A percentile compares a stretch with the other conserved stretches of the same genome.
Evolutionary conservation across 2,797 vertebrate genomes (phyloP).

Genomic region (Halcyon leucocephala): DNA sequence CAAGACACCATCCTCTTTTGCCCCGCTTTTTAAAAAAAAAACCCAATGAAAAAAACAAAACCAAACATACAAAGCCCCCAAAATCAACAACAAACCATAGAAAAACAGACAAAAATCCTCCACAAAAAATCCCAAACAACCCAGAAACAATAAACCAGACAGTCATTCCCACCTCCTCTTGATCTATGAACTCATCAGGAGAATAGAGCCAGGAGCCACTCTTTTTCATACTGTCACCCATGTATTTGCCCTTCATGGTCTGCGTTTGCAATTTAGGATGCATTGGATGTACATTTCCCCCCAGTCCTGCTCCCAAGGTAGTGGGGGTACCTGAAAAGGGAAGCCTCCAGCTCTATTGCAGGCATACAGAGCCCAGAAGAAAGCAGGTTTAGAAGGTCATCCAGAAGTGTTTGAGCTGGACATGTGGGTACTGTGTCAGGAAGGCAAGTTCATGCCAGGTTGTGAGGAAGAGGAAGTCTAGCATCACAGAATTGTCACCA

Average conservation of each 20-base stretch:
- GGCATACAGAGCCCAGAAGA: neutral
- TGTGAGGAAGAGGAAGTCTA: neutral
- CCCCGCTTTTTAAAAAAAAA: neutral
- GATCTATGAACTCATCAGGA: neutral
- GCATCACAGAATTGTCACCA: rapidly evolving
- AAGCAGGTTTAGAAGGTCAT: neutral
- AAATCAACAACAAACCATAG: neutral
- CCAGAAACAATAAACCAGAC: neutral
- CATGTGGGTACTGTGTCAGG: neutral
- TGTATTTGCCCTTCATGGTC: neutral
- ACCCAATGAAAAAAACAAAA: neutral
- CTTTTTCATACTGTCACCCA: neutral
- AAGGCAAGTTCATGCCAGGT: neutral
- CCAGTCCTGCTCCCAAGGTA: neutral
- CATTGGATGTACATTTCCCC: neutral
- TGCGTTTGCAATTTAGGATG: neutral
- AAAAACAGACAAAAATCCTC: neutral
- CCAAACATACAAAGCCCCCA: neutral
- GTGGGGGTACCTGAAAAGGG: rapidly evolving
- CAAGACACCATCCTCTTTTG: neutral
- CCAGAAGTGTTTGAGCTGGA: neutral
- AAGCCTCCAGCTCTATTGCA: neutral
- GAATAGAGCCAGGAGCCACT: neutral
- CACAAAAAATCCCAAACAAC: neutral
- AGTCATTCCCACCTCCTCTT: neutral